Base-by-base conservation (phyloP, 2,797 vertebrate species). In the Poeciliopsis paucimaculata region DNA sequence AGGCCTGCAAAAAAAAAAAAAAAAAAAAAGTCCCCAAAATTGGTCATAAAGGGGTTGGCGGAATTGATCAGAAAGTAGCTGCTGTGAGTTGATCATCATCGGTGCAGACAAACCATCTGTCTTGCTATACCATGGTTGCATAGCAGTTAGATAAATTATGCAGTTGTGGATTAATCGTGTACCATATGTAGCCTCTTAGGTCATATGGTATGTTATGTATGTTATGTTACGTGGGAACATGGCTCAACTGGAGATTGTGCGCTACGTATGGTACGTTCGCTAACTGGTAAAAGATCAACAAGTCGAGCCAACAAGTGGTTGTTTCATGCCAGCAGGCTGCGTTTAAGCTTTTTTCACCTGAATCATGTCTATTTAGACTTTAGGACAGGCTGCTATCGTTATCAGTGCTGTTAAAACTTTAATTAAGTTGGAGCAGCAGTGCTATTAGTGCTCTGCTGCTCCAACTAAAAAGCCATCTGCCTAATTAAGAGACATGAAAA, bases 401-500 rank as follows among this genome's bases (percentile, higher is more conserved):
- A n/a, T 71, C 7, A 75, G 45, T 34, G 49, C 2, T n/a, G 23
- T 10, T 18, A 76, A 55, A 41, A 62, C 53, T 75, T 68, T 26
- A 41, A 57, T 39, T n/a, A 26, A 75, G 47, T 57, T 70, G 0
- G 47, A 57, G 45, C 66, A 73, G 51, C 78, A 41, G n/a, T 28
- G 15, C 46, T 62, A 34, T 39, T 68, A 68, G 36, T 18, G 78
- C 70, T 31, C 53, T 79, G 53, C 18, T 80, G 68, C 73, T 86
- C 51, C 57, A 60, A 51, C 57, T 64, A 55, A 81, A 81, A 51
- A 74, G 45, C 55, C 57, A 49, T 81, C 78, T 84, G 64, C 46
- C 62, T 53, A 51, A 77, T 75, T 60, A 46, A 82, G 75, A 84
- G 71, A 75, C 72, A 5, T 78, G 76, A 45, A 72, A 64, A 41